Evolutionary conservation across 2,113 vertebrate species (phyloP).

Genomic region (Platichthys flesus): DNA sequence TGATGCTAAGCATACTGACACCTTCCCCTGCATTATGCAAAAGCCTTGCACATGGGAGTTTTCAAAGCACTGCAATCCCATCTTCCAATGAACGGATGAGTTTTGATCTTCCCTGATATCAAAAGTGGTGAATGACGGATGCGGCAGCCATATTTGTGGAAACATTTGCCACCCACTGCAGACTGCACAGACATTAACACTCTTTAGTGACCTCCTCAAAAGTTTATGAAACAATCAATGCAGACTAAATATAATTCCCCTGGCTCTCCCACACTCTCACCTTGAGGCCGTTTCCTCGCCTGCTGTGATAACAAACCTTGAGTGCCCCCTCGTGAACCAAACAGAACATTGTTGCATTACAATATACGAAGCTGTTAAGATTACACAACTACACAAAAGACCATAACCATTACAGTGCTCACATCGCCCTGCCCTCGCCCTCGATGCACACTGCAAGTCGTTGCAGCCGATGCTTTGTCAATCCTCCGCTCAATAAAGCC

Average conservation of each 20-base stretch:
- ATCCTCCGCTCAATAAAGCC: constrained; percentile 71
- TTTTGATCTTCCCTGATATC: background rate
- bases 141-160: background rate
- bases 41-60: too few relatives aligned
- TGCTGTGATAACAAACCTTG: background rate
- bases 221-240: too few relatives aligned
- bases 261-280: background rate
- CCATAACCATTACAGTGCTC: background rate
- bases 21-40: too few relatives aligned
- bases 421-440: background rate
- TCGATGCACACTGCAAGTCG: constrained; percentile 12
- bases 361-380: background rate
- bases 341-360: background rate
- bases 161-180: background rate
- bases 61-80: background rate
- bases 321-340: background rate
- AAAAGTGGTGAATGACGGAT: background rate
- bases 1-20: too few relatives aligned
- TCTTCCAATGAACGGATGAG: background rate
- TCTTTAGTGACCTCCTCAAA: background rate
- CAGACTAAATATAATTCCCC: background rate
- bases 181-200: too few relatives aligned
- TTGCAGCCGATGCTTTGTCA: constrained; percentile 62
- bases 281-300: background rate
- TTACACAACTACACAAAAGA: background rate